Base-by-base conservation (phyloP, 37 sponge, comb jelly and placozoan species). In the Cliona cf. orientalis region DNA sequence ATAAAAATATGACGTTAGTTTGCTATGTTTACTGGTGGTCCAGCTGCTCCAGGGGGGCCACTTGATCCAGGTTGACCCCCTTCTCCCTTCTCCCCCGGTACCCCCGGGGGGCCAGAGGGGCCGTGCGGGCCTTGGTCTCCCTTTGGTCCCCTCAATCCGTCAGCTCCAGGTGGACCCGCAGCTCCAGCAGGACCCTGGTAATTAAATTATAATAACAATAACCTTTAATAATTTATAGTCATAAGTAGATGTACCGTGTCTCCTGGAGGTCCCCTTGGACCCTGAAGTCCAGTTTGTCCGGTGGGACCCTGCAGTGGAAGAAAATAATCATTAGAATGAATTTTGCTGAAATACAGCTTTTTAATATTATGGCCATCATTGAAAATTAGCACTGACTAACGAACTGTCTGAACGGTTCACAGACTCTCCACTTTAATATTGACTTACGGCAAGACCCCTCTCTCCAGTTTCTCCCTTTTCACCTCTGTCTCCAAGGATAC, bases 391-490 rank as follows among this genome's bases (percentile, higher is more conserved):
- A 36, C 73, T 55, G 11, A 32, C 37, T 23, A 31, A 37, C 25
- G 33, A 5, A 9, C 9, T 34, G 40, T 5, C 21, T 67, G 35
- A 67, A 67, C 43, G 2, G 19, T 12, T 69, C 22, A 2, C 70
- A 41, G 41, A 35, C 4, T 41, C 41, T 3, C 14, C 1, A 37
- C 11, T 36, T 59, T 3, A 5, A 56, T 11, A 2, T 2, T 34
- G 59, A 69, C 84, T 63, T 58, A 84, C 90, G 49, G 75, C 32
- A 3, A 76, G 66, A 17, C 91, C 91, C 26, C 72, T 45, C 22
- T 80, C 86, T 72, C 91, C 91, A 19, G 71, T 46, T 45, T 85
- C 81, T 42, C 91, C 91, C 71, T 84, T 92, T 42, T 81, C 87
- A 61, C 92, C 92, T 71, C 86, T 69, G 25, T 72, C 78, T n/a